phyloP scores from a whole-genome alignment of 1,140 invertebrate species.

The Papilio dardanus region DNA sequence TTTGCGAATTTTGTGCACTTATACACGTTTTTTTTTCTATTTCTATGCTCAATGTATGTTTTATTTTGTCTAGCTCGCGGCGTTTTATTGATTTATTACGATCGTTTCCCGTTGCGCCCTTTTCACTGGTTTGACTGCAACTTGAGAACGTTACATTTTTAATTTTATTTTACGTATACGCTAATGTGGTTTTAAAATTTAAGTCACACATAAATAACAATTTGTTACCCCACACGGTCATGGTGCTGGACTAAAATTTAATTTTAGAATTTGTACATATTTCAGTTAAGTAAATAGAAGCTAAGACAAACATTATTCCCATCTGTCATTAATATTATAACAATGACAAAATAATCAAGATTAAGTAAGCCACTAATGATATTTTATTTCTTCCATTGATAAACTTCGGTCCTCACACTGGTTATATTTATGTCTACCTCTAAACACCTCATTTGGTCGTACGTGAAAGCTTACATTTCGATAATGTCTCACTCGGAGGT shows the following conservation, averaged over 20 bases:
- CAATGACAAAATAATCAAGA: neutral
- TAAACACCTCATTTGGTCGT: neutral
- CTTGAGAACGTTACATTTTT: conserved; percentile 51
- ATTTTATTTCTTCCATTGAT: neutral
- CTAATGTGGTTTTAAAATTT: conserved; percentile 12
- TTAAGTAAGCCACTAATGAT: neutral
- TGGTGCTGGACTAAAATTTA: neutral
- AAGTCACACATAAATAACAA: conserved; percentile 12
- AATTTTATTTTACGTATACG: conserved; percentile 6
- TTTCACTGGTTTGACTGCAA: conserved; percentile 67
- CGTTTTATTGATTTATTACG: conserved; percentile 68
- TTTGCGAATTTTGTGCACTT: conserved; percentile 75
- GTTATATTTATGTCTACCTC: neutral
- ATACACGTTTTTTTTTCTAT: conserved; percentile 59
- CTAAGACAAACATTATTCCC: neutral
- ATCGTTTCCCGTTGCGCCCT: conserved; percentile 68
- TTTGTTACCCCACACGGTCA: neutral
- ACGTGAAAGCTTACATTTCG: neutral
- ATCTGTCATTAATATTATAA: neutral
- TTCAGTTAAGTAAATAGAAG: neutral
- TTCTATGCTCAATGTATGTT: conserved; percentile 58
- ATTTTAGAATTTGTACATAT: too few species aligned
- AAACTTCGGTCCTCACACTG: neutral
- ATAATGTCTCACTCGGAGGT: neutral
- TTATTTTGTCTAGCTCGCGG: conserved; percentile 70